Percentiles rank a stretch among this genome's conserved stretches.
These are phyloP conservation scores for Neoaliturus tenellus DNA, from an alignment of 2,888 invertebrate genomes.

Conservation along the genomic window DNA sequence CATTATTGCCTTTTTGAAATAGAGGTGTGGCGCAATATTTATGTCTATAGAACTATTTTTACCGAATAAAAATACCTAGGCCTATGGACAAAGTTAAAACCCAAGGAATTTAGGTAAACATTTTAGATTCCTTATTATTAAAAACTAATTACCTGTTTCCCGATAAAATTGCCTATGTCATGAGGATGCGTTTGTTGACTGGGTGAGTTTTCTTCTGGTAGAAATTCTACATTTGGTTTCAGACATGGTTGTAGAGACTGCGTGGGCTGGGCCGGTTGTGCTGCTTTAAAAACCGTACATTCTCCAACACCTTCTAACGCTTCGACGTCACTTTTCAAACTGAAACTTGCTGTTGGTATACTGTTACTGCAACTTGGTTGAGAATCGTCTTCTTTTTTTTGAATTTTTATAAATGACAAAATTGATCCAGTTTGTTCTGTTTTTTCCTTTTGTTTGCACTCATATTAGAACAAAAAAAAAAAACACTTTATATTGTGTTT, in stretches of 20 bases:
- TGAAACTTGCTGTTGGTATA: no score
- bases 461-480: background rate
- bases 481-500: no score
- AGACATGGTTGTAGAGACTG: background rate
- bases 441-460: background rate
- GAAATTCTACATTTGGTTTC: no score
- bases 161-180: background rate
- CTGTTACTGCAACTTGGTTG: no score
- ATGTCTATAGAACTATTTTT: background rate
- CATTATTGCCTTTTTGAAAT: background rate
- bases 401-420: background rate
- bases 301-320: no score
- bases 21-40: background rate
- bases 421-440: background rate
- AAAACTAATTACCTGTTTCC: slow-evolving; percentile 5
- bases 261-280: background rate
- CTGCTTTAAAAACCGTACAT: no score
- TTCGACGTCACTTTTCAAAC: no score
- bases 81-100: background rate
- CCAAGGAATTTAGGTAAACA: no score
- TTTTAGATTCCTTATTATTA: background rate
- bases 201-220: background rate
- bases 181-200: background rate
- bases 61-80: background rate
- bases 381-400: no score